Percentiles rank a stretch among this genome's conserved stretches.
Evolutionary conservation across 2,797 vertebrate genomes (phyloP).

Genomic region (Borostomias antarcticus): DNA sequence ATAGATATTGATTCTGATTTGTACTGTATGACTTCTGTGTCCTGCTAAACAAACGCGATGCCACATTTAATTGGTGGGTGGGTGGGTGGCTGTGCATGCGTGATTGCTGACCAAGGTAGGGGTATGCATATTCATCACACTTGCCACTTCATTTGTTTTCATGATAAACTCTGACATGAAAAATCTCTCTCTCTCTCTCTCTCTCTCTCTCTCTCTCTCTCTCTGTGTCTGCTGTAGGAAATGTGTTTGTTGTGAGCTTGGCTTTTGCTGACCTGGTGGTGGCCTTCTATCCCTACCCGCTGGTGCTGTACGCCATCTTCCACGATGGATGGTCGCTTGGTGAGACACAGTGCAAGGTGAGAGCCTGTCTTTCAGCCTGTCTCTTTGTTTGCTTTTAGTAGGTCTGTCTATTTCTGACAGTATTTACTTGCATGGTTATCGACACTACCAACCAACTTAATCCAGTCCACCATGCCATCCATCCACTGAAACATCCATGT

Average conservation of each 20-base stretch:
- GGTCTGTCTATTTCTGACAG: background rate
- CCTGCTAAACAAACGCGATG: too few species aligned
- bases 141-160: background rate
- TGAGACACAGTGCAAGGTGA: conserved; percentile 83
- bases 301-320: conserved; percentile 85
- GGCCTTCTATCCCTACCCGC: conserved; percentile 86
- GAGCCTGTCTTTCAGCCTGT: conserved; percentile 15
- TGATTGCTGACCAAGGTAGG: too few species aligned
- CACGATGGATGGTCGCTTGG: conserved; percentile 83
- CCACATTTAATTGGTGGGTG: too few species aligned
- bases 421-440: background rate
- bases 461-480: background rate
- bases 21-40: too few species aligned
- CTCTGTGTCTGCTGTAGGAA: conserved; percentile 74
- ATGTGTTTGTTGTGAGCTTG: conserved; percentile 87
- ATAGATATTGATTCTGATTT: too few species aligned
- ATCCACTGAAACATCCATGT: background rate
- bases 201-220: conserved; percentile 1
- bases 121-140: too few species aligned
- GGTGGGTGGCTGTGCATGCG: too few species aligned
- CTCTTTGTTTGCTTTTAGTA: background rate
- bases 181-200: background rate
- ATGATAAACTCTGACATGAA: too few species aligned
- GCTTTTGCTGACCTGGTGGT: conserved; percentile 86
- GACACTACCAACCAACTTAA: background rate